These are phyloP conservation scores for Varroa destructor DNA, from an alignment of 1,140 invertebrate species.

Conservation along the genomic window DNA sequence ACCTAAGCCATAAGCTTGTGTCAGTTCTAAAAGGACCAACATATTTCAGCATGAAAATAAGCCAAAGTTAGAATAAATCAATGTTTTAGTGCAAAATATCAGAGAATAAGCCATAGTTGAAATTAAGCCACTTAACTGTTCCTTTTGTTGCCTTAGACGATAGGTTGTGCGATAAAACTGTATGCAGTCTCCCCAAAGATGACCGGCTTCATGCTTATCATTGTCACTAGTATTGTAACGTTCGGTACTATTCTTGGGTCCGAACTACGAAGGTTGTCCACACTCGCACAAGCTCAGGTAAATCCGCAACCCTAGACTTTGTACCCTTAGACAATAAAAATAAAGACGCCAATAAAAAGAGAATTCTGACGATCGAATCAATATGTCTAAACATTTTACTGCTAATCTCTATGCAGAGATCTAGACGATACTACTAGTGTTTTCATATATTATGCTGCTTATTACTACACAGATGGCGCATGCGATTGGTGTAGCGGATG, in stretches of 20 bases:
- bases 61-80: not conserved
- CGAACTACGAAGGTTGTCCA: slow-evolving; percentile 55
- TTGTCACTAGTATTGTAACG: slow-evolving; percentile 65
- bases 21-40: too few relatives aligned
- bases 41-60: too few relatives aligned
- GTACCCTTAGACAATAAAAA: not conserved
- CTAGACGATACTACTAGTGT: too few relatives aligned
- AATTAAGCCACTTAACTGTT: slow-evolving; percentile 16
- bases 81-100: not conserved
- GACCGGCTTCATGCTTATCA: slow-evolving; percentile 60
- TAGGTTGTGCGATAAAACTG: slow-evolving; percentile 62
- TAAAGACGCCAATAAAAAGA: not conserved
- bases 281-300: slow-evolving; percentile 62
- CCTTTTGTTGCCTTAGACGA: slow-evolving; percentile 44
- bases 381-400: too few relatives aligned
- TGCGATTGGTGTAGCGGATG: slow-evolving; percentile 72
- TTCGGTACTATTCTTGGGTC: slow-evolving; percentile 60
- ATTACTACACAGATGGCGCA: slow-evolving; percentile 53
- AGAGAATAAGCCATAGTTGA: not conserved
- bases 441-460: slow-evolving; percentile 11
- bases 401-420: too few relatives aligned
- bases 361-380: too few relatives aligned
- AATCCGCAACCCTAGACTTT: slow-evolving; percentile 22
- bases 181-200: slow-evolving; percentile 73
- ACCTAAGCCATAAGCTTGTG: too few relatives aligned